Percentiles rank a stretch among this genome's conserved stretches.
phyloP scores from a whole-genome alignment of 2,888 invertebrate genomes.

The Tanaodytes sp. region DNA sequence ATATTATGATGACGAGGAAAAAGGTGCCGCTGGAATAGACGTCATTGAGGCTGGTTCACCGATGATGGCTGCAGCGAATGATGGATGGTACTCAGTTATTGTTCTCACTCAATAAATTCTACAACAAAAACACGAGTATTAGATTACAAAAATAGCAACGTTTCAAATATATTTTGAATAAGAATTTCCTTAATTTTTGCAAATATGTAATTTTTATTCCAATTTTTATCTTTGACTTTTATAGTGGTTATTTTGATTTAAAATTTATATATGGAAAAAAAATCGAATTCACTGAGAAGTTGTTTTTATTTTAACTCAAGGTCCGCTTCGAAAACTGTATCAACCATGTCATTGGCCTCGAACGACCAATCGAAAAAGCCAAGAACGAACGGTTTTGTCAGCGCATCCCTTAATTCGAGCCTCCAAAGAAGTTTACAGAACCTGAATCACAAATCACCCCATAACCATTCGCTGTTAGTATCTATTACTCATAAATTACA shows the following conservation, averaged over 20 bases:
- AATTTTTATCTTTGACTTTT: too few relatives aligned
- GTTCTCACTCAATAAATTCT: constrained; percentile 1
- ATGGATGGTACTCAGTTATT: constrained; percentile 75
- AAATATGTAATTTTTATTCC: too few relatives aligned
- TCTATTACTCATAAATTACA: constrained; percentile 30
- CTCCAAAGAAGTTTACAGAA: constrained; percentile 27
- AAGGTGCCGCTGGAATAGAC: constrained; percentile 77
- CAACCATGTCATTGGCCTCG: constrained; percentile 12
- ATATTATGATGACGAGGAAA: constrained; percentile 78
- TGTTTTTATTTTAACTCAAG: too few relatives aligned
- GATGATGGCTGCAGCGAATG: constrained; percentile 79
- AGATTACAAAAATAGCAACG: neutral
- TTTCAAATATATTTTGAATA: neutral
- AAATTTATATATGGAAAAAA: too few relatives aligned
- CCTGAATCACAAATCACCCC: constrained; percentile 29
- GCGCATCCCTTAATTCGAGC: constrained; percentile 18
- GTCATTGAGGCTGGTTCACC: constrained; percentile 80
- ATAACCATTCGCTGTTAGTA: too few relatives aligned
- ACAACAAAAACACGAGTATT: neutral
- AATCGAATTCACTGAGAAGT: too few relatives aligned
- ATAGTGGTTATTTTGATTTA: too few relatives aligned
- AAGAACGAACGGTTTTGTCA: constrained; percentile 13
- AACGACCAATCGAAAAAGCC: constrained; percentile 4
- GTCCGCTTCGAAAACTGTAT: constrained; percentile 18
- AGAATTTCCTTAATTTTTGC: neutral